Conservation (phyloP, 1,140 invertebrate species). For the Caenorhabditis latens region DNA sequence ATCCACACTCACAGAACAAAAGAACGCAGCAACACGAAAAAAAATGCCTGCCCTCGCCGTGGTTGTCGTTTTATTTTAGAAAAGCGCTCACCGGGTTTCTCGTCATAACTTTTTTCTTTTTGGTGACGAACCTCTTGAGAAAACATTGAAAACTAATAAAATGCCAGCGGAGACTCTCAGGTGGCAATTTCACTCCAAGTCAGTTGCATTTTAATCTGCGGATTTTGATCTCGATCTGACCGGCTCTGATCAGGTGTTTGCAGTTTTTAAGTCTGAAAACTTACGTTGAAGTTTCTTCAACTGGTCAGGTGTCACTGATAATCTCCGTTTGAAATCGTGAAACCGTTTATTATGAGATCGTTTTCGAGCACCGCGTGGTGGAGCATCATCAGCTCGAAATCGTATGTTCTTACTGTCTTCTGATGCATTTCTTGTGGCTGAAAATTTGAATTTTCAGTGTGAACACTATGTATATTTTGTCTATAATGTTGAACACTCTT, state of each 20-base stretch:
- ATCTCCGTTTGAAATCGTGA: not conserved
- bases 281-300: constrained; percentile 8
- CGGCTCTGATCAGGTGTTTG: not conserved
- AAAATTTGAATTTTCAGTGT: not conserved
- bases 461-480: too few relatives aligned
- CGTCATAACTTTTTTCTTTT: constrained; percentile 25
- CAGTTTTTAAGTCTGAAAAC: not conserved
- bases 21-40: constrained; percentile 1
- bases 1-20: constrained; percentile 3
- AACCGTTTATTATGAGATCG: not conserved
- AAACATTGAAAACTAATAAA: constrained; percentile 15
- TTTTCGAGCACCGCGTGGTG: constrained; percentile 6
- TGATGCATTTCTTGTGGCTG: not conserved
- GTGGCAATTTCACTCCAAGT: too few relatives aligned
- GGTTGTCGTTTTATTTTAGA: not conserved
- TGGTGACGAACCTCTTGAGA: not conserved
- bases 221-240: not conserved
- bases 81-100: not conserved
- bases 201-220: too few relatives aligned
- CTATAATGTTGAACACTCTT: too few relatives aligned
- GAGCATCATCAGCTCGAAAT: constrained; percentile 7
- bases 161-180: not conserved
- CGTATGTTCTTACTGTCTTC: constrained; percentile 27
- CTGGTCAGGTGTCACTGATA: not conserved
- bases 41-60: constrained; percentile 27